Evolutionary conservation across 64 coral and sea anemone genomes (phyloP).

Genomic region (Montipora foliosa): DNA sequence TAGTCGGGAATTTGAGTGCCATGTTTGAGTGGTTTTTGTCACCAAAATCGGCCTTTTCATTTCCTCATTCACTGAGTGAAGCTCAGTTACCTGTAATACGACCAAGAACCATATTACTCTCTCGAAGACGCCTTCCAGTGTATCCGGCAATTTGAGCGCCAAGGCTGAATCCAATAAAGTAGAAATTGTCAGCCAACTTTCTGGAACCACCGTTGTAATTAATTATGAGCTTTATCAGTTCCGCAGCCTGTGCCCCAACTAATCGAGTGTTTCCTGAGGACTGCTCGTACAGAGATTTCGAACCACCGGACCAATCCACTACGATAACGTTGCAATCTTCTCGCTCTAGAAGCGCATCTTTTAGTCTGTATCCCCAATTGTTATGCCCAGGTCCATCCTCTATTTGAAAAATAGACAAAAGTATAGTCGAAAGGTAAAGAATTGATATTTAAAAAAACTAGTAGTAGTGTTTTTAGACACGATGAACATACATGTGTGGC

Average conservation of each 20-base stretch:
- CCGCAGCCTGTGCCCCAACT: slow-evolving; percentile 55
- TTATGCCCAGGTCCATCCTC: too few species aligned
- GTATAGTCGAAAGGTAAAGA: too few species aligned
- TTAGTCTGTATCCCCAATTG: not conserved
- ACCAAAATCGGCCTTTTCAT: too few species aligned
- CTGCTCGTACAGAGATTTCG: slow-evolving; percentile 16
- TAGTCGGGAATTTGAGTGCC: too few species aligned
- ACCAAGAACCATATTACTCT: not conserved
- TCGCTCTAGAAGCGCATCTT: not conserved
- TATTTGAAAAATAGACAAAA: too few species aligned
- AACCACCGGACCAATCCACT: not conserved
- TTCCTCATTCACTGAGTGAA: too few species aligned
- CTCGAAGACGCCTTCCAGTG: slow-evolving; percentile 12
- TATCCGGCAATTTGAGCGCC: not conserved
- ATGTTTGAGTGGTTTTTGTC: too few species aligned
- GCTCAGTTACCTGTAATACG: slow-evolving; percentile 41
- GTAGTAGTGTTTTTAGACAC: too few species aligned
- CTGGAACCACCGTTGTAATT: not conserved
- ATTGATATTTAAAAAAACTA: too few species aligned
- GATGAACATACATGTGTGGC: too few species aligned
- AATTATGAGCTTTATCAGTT: slow-evolving; percentile 27
- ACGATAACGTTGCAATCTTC: slow-evolving; percentile 55
- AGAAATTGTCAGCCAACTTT: not conserved
- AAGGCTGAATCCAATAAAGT: slow-evolving; percentile 43
- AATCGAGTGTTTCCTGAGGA: slow-evolving; percentile 43